These are phyloP conservation scores for Labeo calbasu DNA, from an alignment of 2,797 vertebrate genomes.

Conservation along the genomic window DNA sequence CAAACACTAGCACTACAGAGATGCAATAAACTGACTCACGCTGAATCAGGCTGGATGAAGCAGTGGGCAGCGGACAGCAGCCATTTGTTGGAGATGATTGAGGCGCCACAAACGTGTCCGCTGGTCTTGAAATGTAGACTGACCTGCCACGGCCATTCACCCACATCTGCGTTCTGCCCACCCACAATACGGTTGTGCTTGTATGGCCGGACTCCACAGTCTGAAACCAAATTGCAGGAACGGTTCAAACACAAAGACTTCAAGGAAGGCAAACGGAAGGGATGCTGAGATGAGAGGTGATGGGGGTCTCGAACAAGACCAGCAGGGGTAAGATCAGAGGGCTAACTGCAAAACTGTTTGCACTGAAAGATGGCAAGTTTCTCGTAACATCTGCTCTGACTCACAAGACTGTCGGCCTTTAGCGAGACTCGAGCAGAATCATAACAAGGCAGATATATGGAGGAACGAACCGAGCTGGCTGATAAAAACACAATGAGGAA, in stretches of 20 bases:
- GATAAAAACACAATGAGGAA: constrained; percentile 31
- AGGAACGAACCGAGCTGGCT: not conserved
- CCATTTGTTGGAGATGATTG: constrained; percentile 78
- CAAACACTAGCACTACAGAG: not conserved
- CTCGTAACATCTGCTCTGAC: constrained; percentile 32
- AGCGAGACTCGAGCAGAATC: constrained; percentile 21
- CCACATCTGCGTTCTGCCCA: constrained; percentile 77
- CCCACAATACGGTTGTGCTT: constrained; percentile 84
- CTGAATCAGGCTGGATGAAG: constrained; percentile 59
- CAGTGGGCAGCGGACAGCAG: constrained; percentile 81
- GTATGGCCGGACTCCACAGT: constrained; percentile 78
- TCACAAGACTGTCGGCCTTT: constrained; percentile 27
- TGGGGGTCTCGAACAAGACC: constrained; percentile 8
- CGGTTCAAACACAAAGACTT: not conserved
- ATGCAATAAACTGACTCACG: constrained; percentile 66
- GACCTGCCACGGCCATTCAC: constrained; percentile 88
- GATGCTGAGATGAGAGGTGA: constrained; percentile 29
- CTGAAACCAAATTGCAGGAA: constrained; percentile 61
- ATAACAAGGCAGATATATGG: constrained; percentile 32
- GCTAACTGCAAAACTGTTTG: constrained; percentile 6
- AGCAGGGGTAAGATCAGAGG: constrained; percentile 19
- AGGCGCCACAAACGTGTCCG: constrained; percentile 78
- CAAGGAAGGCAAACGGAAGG: not conserved
- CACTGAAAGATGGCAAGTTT: constrained; percentile 3
- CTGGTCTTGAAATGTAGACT: constrained; percentile 74